A percentile compares a stretch with the other conserved stretches of the same genome.
phyloP scores from a whole-genome alignment of 1,140 invertebrate genomes.

The Teleogryllus occipitalis region DNA sequence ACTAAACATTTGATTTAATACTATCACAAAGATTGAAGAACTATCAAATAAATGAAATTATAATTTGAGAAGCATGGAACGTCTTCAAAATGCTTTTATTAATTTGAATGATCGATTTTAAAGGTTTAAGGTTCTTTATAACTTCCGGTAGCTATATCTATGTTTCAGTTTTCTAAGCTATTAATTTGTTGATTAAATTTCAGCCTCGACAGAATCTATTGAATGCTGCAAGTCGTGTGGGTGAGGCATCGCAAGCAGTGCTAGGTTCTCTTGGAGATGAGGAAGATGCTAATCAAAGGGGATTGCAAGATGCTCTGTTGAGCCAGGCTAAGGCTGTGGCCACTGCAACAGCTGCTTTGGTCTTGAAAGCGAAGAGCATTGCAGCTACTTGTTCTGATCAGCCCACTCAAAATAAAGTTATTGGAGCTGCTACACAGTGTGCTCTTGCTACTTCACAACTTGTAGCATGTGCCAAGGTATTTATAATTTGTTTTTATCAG shows the following conservation, averaged over 20 bases:
- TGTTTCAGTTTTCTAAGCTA: no score
- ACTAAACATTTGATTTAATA: no score
- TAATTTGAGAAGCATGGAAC: no score
- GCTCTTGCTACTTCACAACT: conserved; percentile 95
- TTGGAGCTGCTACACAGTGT: conserved; percentile 90
- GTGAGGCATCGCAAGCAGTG: conserved; percentile 90
- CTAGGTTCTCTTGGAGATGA: conserved; percentile 93
- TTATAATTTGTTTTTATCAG: conserved; percentile 13
- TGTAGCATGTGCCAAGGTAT: conserved; percentile 91
- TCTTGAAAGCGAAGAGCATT: conserved; percentile 89
- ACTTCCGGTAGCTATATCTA: no score
- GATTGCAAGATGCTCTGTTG: conserved; percentile 76
- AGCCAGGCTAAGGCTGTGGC: conserved; percentile 92
- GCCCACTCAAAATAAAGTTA: conserved; percentile 76
- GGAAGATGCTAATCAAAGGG: conserved; percentile 61
- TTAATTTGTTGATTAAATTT: not conserved
- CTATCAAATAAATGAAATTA: no score
- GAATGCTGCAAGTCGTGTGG: conserved; percentile 88
- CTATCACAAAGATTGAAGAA: no score
- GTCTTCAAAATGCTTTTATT: not conserved
- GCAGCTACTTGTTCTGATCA: conserved; percentile 77
- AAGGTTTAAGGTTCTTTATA: no score
- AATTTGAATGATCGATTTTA: not conserved
- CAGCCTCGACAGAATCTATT: conserved; percentile 85
- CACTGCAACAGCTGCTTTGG: conserved; percentile 90